These are phyloP conservation scores for Oreortyx pictus DNA, from an alignment of 2,797 vertebrate species.

Conservation along the genomic window DNA sequence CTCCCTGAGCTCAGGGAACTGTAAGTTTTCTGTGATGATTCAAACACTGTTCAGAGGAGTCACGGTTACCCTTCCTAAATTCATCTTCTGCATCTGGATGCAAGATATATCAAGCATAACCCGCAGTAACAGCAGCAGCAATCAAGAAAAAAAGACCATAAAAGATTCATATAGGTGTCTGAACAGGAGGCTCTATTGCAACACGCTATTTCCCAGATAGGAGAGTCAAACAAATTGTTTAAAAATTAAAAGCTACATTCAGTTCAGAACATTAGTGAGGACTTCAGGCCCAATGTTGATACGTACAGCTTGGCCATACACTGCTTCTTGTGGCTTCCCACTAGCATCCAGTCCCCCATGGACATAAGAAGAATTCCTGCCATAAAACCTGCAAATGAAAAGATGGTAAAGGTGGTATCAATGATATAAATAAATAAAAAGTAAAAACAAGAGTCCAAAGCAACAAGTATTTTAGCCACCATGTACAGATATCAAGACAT, in stretches of 20 bases:
- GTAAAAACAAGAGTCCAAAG: neutral
- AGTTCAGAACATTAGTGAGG: neutral
- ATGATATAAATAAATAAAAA: neutral
- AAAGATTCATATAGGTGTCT: neutral
- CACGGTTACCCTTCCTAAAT: neutral
- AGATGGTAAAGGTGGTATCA: neutral
- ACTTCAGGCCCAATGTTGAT: neutral
- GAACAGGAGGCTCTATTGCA: neutral
- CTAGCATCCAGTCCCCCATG: conserved; percentile 94
- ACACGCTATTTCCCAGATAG: fast-evolving
- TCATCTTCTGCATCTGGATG: neutral
- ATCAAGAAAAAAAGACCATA: neutral
- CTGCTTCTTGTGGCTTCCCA: conserved; percentile 95
- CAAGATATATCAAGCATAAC: neutral
- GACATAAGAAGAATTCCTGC: conserved; percentile 97
- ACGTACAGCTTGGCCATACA: conserved; percentile 97
- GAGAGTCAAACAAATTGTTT: neutral
- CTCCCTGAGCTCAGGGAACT: neutral
- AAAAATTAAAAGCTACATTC: neutral
- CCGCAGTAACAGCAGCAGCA: neutral
- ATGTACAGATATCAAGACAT: neutral
- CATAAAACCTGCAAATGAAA: conserved; percentile 89
- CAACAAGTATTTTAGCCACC: neutral
- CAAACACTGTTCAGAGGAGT: neutral
- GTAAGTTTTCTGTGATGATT: neutral